These are phyloP conservation scores for Drosophila eohydei DNA, from an alignment of 2,888 invertebrate genomes.

Conservation along the genomic window DNA sequence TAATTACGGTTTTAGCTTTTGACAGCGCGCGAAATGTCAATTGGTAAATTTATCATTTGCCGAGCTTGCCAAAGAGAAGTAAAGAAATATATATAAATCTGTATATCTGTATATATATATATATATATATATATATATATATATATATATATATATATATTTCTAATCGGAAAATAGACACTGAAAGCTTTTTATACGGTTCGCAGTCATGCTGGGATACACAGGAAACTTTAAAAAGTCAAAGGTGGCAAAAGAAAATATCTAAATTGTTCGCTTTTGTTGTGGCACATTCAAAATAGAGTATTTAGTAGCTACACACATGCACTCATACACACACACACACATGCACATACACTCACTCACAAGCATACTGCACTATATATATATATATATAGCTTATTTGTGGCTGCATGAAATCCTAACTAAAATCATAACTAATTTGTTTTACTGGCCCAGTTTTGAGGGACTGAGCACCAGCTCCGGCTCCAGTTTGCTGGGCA, in stretches of 20 bases:
- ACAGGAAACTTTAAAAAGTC: neutral
- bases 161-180: constrained; percentile 47
- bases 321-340: constrained; percentile 6
- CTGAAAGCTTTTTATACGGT: constrained; percentile 48
- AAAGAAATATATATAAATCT: constrained; percentile 16
- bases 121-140: constrained; percentile 16
- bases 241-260: no score
- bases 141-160: constrained; percentile 8
- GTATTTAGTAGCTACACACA: constrained; percentile 22
- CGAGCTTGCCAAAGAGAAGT: constrained; percentile 54
- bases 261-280: constrained; percentile 1
- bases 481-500: constrained; percentile 81
- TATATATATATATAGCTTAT: constrained; percentile 26
- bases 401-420: constrained; percentile 60
- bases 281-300: constrained; percentile 73
- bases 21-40: constrained; percentile 34
- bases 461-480: constrained; percentile 85
- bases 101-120: constrained; percentile 10
- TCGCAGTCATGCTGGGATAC: constrained; percentile 24
- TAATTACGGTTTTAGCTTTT: constrained; percentile 57
- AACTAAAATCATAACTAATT: constrained; percentile 68
- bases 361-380: constrained; percentile 30
- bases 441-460: constrained; percentile 82
- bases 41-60: constrained; percentile 41
- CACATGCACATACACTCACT: constrained; percentile 7